Conservation (phyloP, 1,140 invertebrate genomes). For the Orius insidiosus region DNA sequence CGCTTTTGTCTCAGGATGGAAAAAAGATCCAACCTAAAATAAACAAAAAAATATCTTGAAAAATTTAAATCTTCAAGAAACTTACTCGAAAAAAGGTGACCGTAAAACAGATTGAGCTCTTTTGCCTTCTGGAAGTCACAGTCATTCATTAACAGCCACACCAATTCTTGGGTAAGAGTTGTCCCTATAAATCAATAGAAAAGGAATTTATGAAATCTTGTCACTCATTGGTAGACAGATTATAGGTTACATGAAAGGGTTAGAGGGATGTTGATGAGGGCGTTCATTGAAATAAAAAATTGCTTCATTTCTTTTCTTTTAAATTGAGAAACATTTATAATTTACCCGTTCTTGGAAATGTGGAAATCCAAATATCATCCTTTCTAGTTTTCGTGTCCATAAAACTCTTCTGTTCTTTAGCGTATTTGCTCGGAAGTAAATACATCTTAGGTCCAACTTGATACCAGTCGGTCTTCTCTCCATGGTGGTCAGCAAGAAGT, state of each 20-base stretch:
- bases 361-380: slow-evolving; percentile 51
- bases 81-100: slow-evolving; percentile 63
- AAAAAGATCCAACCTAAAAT: slow-evolving; percentile 16
- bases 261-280: too few relatives aligned
- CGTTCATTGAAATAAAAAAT: too few relatives aligned
- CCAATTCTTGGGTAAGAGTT: slow-evolving; percentile 63
- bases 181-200: slow-evolving; percentile 40
- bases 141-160: slow-evolving; percentile 56
- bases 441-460: slow-evolving; percentile 53
- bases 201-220: background rate
- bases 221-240: too few relatives aligned
- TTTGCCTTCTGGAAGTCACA: slow-evolving; percentile 46
- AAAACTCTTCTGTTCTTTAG: slow-evolving; percentile 38
- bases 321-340: too few relatives aligned
- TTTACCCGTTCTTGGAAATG: slow-evolving; percentile 67
- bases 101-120: slow-evolving; percentile 35
- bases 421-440: slow-evolving; percentile 47
- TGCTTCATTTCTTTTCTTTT: too few relatives aligned
- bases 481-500: slow-evolving; percentile 28
- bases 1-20: slow-evolving; percentile 17
- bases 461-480: slow-evolving; percentile 51
- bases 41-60: background rate
- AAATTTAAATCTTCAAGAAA: slow-evolving; percentile 17
- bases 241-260: too few relatives aligned
- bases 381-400: slow-evolving; percentile 38